A percentile compares a stretch with the other conserved stretches of the same genome.
Conservation (phyloP, 2,888 invertebrate genomes). For the Margaritifera margaritifera region DNA sequence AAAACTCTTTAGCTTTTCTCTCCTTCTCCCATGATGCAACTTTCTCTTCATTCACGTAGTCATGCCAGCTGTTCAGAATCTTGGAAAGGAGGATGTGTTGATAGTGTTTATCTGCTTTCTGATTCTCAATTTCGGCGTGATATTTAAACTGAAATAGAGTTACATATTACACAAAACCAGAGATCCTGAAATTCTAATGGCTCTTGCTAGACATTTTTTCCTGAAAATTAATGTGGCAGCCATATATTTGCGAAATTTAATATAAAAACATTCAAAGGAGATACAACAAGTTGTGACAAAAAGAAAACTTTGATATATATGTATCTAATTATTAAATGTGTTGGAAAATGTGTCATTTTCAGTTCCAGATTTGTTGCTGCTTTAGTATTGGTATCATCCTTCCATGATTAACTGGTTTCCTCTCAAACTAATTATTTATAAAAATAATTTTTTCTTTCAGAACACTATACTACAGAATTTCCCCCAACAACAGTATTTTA, state of each 20-base stretch:
- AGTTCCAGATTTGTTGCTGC: too few relatives aligned
- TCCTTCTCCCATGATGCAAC: slow-evolving; percentile 60
- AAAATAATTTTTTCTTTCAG: too few relatives aligned
- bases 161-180: background rate
- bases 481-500: too few relatives aligned
- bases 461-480: too few relatives aligned
- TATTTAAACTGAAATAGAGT: slow-evolving; percentile 60
- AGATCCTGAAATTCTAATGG: background rate
- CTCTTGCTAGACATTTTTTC: background rate
- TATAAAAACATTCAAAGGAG: background rate
- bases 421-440: too few relatives aligned
- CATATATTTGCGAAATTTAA: background rate
- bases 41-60: slow-evolving; percentile 61
- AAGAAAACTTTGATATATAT: background rate
- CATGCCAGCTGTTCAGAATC: slow-evolving; percentile 60
- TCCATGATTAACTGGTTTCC: too few relatives aligned
- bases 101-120: slow-evolving; percentile 59
- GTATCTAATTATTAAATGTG: too few relatives aligned
- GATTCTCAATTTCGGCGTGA: slow-evolving; percentile 58
- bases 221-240: background rate
- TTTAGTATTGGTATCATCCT: too few relatives aligned
- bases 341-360: too few relatives aligned
- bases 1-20: slow-evolving; percentile 58
- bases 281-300: background rate
- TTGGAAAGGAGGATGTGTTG: slow-evolving; percentile 40